Percentiles rank a stretch among this genome's conserved stretches.
phyloP scores from a whole-genome alignment of 1,140 invertebrate genomes.

The Bombus waltoni region DNA sequence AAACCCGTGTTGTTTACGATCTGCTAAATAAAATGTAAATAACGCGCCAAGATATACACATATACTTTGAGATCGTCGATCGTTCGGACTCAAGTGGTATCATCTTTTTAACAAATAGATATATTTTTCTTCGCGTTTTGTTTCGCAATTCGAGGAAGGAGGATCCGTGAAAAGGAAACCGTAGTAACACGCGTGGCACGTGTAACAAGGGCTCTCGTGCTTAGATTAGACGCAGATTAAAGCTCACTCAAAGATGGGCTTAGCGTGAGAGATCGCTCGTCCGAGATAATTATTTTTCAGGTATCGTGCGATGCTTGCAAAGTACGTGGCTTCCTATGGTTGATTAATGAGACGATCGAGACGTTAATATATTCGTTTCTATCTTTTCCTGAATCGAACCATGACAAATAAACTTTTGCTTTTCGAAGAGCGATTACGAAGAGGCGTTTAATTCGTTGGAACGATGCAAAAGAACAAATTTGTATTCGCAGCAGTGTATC shows the following conservation, averaged over 20 bases:
- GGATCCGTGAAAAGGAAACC: background rate
- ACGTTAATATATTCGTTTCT: background rate
- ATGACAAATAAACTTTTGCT: no score
- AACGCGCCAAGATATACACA: no score
- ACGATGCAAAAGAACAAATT: background rate
- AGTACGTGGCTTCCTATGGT: constrained; percentile 18
- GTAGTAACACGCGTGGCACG: constrained; percentile 13
- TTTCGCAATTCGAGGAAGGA: background rate
- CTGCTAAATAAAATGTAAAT: background rate
- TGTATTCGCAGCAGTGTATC: no score
- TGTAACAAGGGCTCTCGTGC: constrained; percentile 46
- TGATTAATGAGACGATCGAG: constrained; percentile 49
- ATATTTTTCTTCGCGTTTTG: background rate
- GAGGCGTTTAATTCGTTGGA: background rate
- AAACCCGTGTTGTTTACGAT: constrained; percentile 3
- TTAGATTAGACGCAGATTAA: constrained; percentile 57
- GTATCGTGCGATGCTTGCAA: constrained; percentile 43
- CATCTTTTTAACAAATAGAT: background rate
- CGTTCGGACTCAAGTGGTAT: no score
- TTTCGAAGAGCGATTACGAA: background rate
- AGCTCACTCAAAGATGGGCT: constrained; percentile 44
- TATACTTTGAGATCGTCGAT: no score
- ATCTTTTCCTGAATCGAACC: no score
- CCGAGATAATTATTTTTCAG: constrained; percentile 67
- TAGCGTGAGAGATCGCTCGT: constrained; percentile 62